A percentile compares a stretch with the other conserved stretches of the same genome.
These are phyloP conservation scores for Leptopilina drosophilae DNA, from an alignment of 2,888 invertebrate genomes.

Conservation along the genomic window DNA sequence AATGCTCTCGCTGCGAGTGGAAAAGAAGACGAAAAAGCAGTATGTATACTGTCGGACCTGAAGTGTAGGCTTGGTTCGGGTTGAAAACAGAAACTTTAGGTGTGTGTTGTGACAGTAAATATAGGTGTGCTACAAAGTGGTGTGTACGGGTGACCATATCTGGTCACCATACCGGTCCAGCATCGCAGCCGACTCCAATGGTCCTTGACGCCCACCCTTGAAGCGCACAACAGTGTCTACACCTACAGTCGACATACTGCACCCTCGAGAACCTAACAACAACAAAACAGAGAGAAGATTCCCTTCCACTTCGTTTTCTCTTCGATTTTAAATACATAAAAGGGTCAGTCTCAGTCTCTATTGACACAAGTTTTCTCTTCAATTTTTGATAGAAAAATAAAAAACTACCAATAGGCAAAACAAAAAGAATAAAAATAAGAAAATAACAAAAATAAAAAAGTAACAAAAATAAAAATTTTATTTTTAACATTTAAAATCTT, in stretches of 20 bases:
- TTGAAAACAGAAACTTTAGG: neutral
- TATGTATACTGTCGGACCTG: neutral
- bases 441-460: no score
- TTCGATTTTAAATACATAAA: no score
- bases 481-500: no score
- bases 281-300: neutral
- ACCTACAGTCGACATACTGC: constrained; percentile 38
- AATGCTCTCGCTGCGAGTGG: neutral
- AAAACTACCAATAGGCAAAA: no score
- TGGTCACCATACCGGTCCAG: constrained; percentile 68
- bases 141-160: constrained; percentile 65
- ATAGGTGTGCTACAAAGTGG: constrained; percentile 19
- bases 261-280: neutral
- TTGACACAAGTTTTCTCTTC: no score
- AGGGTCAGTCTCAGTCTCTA: no score
- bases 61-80: constrained; percentile 23
- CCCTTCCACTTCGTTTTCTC: neutral
- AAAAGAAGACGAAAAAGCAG: neutral
- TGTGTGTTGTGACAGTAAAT: constrained; percentile 6
- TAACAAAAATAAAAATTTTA: no score
- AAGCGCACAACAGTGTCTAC: constrained; percentile 43
- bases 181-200: constrained; percentile 55
- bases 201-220: constrained; percentile 73
- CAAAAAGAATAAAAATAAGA: no score
- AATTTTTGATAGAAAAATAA: no score